Base-by-base conservation (phyloP, 2,113 vertebrate species). In the Deroptyus accipitrinus region DNA sequence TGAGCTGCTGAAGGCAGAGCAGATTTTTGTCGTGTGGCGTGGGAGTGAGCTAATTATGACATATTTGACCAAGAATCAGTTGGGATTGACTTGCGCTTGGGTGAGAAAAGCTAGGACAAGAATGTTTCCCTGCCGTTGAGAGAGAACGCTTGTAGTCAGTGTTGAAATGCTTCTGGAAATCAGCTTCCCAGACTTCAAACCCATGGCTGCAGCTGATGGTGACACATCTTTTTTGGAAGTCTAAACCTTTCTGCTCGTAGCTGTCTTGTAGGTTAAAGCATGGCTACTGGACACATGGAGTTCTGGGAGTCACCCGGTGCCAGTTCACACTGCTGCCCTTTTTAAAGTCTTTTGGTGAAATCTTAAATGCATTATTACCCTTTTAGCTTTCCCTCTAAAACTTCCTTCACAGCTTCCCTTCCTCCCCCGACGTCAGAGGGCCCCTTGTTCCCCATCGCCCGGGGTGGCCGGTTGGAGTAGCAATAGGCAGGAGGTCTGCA, bases 61-160 rank as follows among this genome's bases (percentile, higher is more conserved):
- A 48, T 81, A 83, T 86, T 93, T 95, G 95, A 88, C 94, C 83
- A 61, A 81, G 88, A 90, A 88, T 92, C 82, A 72, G 67, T 74
- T 94, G 12, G 37, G 55, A 83, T 95, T 95, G 92, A 20, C 76
- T 83, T 66, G 33, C 16, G 11, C 76, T 77, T 81, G 44, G 48
- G 33, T 86, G 73, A 89, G 86, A 83, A 87, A 57, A 87, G 44
- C n/a, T 23, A 28, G 48, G 61, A 42, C 52, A 70, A 31, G 68
- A 64, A 63, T 18, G 39, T 48, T 84, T 17, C 52, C 17, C 31
- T 49, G 69, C 37, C 19, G 8, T 7, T 52, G 52, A 70, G 80
- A 33, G 69, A 39, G 48, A 79, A 37, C 1, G 2, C 57, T 66
- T 46, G 15, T 42, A 86, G 41, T 63, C 17, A 14, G 25, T 22